A percentile compares a stretch with the other conserved stretches of the same genome.
Conservation (phyloP, 2,888 invertebrate genomes). For the Alloplasta piceator region DNA sequence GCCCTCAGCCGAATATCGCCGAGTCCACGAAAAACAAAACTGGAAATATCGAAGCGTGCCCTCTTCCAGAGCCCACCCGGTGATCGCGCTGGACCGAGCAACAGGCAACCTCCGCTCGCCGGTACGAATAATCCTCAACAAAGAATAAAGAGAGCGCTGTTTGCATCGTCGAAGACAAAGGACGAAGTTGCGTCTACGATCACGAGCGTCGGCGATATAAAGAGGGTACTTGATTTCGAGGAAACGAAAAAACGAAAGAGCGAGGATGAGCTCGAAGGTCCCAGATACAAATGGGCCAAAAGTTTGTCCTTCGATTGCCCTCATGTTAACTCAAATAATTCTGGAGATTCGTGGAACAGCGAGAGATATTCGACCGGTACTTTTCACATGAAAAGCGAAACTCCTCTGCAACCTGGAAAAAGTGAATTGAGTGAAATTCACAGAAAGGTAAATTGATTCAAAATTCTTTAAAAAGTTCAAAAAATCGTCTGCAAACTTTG, state of each 20-base stretch:
- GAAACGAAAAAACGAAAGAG: slow-evolving; percentile 78
- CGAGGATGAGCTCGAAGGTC: slow-evolving; percentile 79
- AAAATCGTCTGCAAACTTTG: too few relatives aligned
- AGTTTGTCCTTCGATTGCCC: slow-evolving; percentile 86
- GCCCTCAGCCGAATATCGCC: slow-evolving; percentile 83
- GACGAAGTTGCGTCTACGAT: slow-evolving; percentile 64
- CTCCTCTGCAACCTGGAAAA: slow-evolving; percentile 71
- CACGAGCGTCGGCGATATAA: slow-evolving; percentile 29
- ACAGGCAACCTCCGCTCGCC: slow-evolving; percentile 71
- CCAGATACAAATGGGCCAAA: slow-evolving; percentile 78
- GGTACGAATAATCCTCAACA: slow-evolving; percentile 82
- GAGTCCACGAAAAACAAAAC: slow-evolving; percentile 77
- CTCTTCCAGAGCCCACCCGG: slow-evolving; percentile 89
- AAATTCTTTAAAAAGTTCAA: too few relatives aligned
- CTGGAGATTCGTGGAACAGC: slow-evolving; percentile 69
- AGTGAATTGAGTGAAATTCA: slow-evolving; percentile 86
- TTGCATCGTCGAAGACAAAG: slow-evolving; percentile 85
- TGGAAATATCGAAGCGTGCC: slow-evolving; percentile 88
- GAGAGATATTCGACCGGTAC: slow-evolving; percentile 75
- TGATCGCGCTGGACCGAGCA: slow-evolving; percentile 79
- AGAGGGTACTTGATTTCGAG: slow-evolving; percentile 61
- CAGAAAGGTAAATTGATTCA: slow-evolving; percentile 85
- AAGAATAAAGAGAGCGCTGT: slow-evolving; percentile 88
- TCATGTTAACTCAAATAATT: slow-evolving; percentile 71
- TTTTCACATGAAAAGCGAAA: slow-evolving; percentile 70